Evolutionary conservation across 2,797 vertebrate genomes (phyloP).

Genomic region (Chiroxiphia lanceolata): DNA sequence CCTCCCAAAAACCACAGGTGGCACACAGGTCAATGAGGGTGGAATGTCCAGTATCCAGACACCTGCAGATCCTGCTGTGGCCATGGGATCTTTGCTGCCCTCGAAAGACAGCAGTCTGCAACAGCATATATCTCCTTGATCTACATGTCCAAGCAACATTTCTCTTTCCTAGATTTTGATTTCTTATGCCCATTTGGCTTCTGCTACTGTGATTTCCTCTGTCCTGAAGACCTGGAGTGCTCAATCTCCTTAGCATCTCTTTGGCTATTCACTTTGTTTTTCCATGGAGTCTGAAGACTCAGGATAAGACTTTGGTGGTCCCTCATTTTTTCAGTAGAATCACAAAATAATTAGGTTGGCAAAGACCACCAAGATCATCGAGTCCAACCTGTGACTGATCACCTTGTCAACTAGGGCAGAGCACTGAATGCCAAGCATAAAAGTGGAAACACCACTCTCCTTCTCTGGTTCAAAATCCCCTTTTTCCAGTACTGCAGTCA

Average conservation of each 20-base stretch:
- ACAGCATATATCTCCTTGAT: neutral
- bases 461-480: neutral
- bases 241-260: neutral
- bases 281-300: neutral
- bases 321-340: neutral
- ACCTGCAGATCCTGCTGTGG: neutral
- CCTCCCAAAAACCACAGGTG: neutral
- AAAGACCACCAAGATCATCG: neutral
- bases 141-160: rapidly evolving
- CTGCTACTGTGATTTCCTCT: neutral
- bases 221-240: neutral
- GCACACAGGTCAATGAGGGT: neutral
- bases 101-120: neutral
- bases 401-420: neutral
- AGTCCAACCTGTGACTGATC: neutral
- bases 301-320: neutral
- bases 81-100: neutral
- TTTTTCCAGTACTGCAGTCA: neutral
- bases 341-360: neutral
- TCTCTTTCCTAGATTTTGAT: neutral
- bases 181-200: neutral
- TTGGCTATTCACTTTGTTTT: neutral
- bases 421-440: neutral
- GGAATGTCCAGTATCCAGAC: neutral
- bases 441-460: neutral